Evolutionary conservation across 2,888 invertebrate genomes (phyloP), one percentile per base, ranked within the genome.

Genomic region (Drosophila incognita): DNA sequence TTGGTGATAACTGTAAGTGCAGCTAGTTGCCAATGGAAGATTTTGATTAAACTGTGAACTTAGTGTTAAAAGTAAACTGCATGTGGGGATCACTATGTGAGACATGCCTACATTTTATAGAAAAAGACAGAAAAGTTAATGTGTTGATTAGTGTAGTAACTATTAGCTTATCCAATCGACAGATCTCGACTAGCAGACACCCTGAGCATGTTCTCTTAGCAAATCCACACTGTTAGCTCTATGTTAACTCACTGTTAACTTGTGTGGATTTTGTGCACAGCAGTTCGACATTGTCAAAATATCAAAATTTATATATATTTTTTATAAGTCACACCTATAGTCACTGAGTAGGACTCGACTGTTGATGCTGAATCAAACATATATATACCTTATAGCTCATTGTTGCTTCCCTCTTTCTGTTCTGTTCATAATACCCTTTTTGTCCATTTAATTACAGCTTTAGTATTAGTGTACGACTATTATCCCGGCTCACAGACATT

Each of bases 391-490:
- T 21, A 24, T 4, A 24, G 13, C 13, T 4, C 21, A 15, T 21
- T 21, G 24, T 15, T 46, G 46, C 24, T 24, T 8, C 7, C 46
- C 8, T 15, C 15, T 24, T 1, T 24, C 15, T 46, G 15, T 15
- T 11, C 15, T 29, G 1, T 13, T 6, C 18, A 51, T 13, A 51
- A 18, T n/a, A 7, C n/a, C 27, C 29, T n/a, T n/a, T 13, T 11
- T 7, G 10, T 2, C 29, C 1, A 10, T 1, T 52, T 21, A 2
- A 5, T 21, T 52, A 24, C 82, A 93, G 99, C 99, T 67, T 95
- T 99, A 94, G 96, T 99, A 84, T 97, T 99, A 93, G 98, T 99
- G 64, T 99, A 99, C 93, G 98, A 99, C 92, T 99, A 97, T 94
- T 97, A 98, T 94, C 97, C 99, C 33, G 96, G 96, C 63, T 97